A percentile compares a stretch with the other conserved stretches of the same genome.
These are phyloP conservation scores for Daptonema setosum DNA, from an alignment of 2,888 invertebrate genomes.

Conservation along the genomic window DNA sequence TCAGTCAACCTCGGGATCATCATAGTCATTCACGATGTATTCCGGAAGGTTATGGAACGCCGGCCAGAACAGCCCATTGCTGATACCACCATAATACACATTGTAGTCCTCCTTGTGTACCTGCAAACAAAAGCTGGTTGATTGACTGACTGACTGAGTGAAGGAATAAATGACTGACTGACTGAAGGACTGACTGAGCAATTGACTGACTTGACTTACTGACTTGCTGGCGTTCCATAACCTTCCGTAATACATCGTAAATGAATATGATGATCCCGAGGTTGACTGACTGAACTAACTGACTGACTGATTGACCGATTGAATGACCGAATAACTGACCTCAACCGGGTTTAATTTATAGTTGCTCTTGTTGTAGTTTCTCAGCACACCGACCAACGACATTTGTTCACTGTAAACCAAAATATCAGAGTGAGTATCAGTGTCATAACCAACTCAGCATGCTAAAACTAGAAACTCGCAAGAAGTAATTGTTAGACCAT, in stretches of 20 bases:
- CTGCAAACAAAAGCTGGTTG: too few species aligned
- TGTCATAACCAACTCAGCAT: too few species aligned
- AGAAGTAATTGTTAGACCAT: too few species aligned
- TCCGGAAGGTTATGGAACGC: constrained; percentile 26
- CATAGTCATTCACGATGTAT: constrained; percentile 24
- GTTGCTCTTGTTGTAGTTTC: constrained; percentile 22
- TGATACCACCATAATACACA: constrained; percentile 21
- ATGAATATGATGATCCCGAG: constrained; percentile 21
- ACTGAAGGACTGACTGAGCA: too few species aligned
- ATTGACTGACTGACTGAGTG: too few species aligned
- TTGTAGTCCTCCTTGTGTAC: constrained; percentile 22
- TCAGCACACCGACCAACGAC: constrained; percentile 24
- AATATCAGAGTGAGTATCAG: too few species aligned
- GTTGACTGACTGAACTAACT: too few species aligned
- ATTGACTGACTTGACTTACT: too few species aligned
- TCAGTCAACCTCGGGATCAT: constrained; percentile 18
- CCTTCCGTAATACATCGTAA: constrained; percentile 24
- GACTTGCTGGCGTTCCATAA: constrained; percentile 28
- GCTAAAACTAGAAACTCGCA: too few species aligned
- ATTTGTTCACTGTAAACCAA: constrained; percentile 18
- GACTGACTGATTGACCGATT: too few species aligned
- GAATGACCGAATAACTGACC: too few species aligned
- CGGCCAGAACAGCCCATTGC: constrained; percentile 25
- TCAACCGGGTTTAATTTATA: constrained; percentile 27
- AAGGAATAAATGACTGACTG: too few species aligned